Evolutionary conservation across 2,113 vertebrate species (phyloP).

Genomic region (Aythya baeri): DNA sequence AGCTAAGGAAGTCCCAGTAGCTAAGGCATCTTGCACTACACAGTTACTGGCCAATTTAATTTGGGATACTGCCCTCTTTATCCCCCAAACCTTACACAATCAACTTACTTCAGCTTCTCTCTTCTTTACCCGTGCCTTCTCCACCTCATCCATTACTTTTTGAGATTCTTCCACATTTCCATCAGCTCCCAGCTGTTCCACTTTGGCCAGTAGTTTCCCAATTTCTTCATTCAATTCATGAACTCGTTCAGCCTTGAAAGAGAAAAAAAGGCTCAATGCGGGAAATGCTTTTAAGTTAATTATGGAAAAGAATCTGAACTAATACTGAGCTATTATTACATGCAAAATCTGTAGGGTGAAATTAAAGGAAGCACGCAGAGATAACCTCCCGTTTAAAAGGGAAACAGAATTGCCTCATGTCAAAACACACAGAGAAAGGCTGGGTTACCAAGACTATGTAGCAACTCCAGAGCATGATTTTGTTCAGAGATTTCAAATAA

Average conservation of each 20-base stretch:
- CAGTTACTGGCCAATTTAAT: neutral
- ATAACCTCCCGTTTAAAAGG: neutral
- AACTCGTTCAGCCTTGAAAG: constrained; percentile 91
- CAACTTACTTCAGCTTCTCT: constrained; percentile 94
- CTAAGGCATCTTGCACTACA: neutral
- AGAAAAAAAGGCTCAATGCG: neutral
- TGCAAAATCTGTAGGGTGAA: rapidly evolving
- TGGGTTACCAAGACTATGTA: neutral
- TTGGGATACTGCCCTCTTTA: neutral
- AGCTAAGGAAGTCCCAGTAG: neutral
- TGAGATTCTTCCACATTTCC: constrained; percentile 98
- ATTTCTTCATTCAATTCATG: constrained; percentile 99
- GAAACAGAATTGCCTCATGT: neutral
- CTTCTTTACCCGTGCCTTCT: constrained; percentile 93
- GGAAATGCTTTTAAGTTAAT: neutral
- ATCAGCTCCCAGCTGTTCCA: constrained; percentile 95
- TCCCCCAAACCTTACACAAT: neutral
- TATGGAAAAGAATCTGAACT: neutral
- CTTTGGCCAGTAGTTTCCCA: constrained; percentile 94
- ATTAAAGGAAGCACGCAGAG: neutral
- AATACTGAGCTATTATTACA: neutral
- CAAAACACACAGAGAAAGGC: neutral
- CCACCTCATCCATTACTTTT: constrained; percentile 96
- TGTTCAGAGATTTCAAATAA: neutral
- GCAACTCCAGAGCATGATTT: neutral